Base-by-base conservation (phyloP, 2,797 vertebrate genomes). In the Synanceia verrucosa region DNA sequence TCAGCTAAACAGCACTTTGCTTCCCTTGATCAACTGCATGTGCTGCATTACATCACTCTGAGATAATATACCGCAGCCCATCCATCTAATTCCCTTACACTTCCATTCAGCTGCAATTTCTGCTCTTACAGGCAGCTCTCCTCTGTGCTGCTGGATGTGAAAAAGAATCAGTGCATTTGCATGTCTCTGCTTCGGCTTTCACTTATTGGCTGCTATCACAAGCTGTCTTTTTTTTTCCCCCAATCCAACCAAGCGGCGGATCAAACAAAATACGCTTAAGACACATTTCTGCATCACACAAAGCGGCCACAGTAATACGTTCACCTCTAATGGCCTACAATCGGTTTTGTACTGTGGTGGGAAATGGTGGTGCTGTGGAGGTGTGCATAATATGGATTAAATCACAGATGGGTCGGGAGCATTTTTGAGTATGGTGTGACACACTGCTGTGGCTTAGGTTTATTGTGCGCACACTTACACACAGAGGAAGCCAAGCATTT, bases 311-410 rank as follows among this genome's bases (percentile, higher is more conserved):
- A 56, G 73, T 60, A 70, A 87, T 82, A 77, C 41, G 18, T 82
- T 84, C 58, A n/a, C 68, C 76, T 77, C 72, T 88, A 86, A 86
- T 88, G 82, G 85, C 68, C 81, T 53, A 46, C 63, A 73, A 79
- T 84, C 63, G 66, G 56, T 81, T 80, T 69, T 60, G 68, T 76
- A 79, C 75, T 23, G 71, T 24, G 76, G 80, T 68, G 83, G 59
- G 63, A 75, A 77, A 53, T 18, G n/a, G 58, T 44, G 55, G 55
- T 13, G 21, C 79, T 78, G 74, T 65, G 72, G 78, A 82, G 76
- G 65, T 75, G 64, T 85, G 82, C 19, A 68, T 85, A 89, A 90
- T 85, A 70, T 76, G 86, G 86, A 93, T 92, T 91, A 87, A 88
- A 84, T 88, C 84, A 78, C 34, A 60, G 73, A 80, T 53, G 53